These are phyloP conservation scores for Sphenodon punctatus DNA, from an alignment of 2,797 vertebrate genomes.

Conservation along the genomic window DNA sequence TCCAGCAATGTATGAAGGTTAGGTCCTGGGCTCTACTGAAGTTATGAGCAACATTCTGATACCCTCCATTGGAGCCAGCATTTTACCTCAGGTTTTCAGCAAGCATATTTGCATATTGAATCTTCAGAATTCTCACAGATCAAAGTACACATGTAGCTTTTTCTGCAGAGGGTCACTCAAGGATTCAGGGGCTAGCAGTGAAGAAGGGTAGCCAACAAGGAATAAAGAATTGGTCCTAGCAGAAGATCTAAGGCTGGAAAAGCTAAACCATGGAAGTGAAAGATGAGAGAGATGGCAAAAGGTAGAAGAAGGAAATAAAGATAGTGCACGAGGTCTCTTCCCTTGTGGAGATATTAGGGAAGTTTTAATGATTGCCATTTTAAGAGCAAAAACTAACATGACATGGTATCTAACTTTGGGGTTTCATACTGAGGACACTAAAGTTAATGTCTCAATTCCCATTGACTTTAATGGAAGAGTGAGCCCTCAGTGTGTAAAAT, in stretches of 20 bases:
- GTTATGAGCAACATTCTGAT: too few relatives aligned
- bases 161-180: not conserved
- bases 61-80: too few relatives aligned
- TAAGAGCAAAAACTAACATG: not conserved
- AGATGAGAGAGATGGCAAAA: not conserved
- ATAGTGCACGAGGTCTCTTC: not conserved
- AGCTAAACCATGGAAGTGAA: too few relatives aligned
- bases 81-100: not conserved
- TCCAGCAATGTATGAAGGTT: not conserved
- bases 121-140: not conserved
- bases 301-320: not conserved
- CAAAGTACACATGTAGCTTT: not conserved
- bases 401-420: not conserved
- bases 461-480: too few relatives aligned
- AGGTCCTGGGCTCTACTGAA: too few relatives aligned
- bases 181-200: constrained; percentile 18
- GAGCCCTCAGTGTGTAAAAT: not conserved
- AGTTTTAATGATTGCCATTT: not conserved
- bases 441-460: too few relatives aligned
- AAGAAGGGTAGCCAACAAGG: not conserved
- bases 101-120: not conserved
- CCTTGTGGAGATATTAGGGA: not conserved
- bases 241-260: too few relatives aligned
- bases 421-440: too few relatives aligned
- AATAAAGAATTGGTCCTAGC: too few relatives aligned